Base-by-base conservation (phyloP, 1,140 invertebrate species). In the Oedothorax gibbosus region DNA sequence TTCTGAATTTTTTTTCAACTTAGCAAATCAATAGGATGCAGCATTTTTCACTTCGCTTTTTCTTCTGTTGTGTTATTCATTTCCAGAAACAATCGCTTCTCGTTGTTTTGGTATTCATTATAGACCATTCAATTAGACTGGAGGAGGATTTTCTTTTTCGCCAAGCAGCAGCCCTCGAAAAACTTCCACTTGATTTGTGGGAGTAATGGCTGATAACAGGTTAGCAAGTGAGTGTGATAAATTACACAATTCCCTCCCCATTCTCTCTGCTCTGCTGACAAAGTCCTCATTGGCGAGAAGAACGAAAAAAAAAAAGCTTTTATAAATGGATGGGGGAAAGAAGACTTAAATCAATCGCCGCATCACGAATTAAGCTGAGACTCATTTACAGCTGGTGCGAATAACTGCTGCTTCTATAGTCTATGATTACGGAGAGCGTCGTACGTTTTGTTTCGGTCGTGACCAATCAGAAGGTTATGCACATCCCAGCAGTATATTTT, bases 161-260 rank as follows among this genome's bases (percentile, higher is more conserved):
- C 69, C 18, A 10, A 49, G 49, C 51, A 18, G n/a, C 49, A 21
- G 20, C 49, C n/a, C 21, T 21, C 8, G 50, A 62, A 54, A 79
- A 53, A 68, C 53, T 56, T 64, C 35, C 50, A 49, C 76, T 64
- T 77, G 73, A 77, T 77, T 54, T 79, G 64, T 66, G 64, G 76
- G 76, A 79, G 76, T 79, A 79, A 79, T 68, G 76, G 76, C 76
- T 56, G 76, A 79, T 79, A 79, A 79, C 76, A 79, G 76, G 76
- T 79, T 79, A 68, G 76, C 18, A 15, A 53, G 4, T 6, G 51
- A 8, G 60, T 62, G 76, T 79, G 76, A 79, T 79, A 66, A 66
- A 79, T 79, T 66, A 66, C 64, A 20, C 62, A 35, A 2, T 35
- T 35, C 35, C 35, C 35, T 35, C 35, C 35, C 35, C 35, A 35